phyloP scores from a whole-genome alignment of 2,797 vertebrate species.

The Nyctibius grandis region DNA sequence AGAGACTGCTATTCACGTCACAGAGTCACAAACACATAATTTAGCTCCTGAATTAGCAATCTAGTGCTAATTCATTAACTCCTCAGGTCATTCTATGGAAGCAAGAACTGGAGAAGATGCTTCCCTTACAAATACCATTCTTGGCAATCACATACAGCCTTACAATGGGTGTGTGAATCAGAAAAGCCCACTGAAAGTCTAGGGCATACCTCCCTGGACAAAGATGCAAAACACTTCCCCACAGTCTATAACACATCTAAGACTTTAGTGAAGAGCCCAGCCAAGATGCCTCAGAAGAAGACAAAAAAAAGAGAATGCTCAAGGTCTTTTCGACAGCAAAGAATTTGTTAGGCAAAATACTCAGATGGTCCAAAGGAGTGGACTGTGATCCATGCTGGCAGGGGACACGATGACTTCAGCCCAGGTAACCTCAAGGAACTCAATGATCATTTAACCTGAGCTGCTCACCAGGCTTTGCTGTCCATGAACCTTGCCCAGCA shows the following conservation, averaged over 20 bases:
- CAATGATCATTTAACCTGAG: neutral
- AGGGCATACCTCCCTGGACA: neutral
- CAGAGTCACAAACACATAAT: neutral
- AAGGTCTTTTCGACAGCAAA: neutral
- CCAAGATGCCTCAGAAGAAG: neutral
- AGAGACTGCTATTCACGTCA: fast-evolving
- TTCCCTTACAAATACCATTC: neutral
- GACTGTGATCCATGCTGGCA: fast-evolving
- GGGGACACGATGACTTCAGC: fast-evolving
- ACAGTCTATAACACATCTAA: neutral
- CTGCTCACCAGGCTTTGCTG: neutral
- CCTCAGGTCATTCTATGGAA: neutral
- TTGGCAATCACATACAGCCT: neutral
- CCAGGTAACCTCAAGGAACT: neutral
- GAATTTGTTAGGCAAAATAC: neutral
- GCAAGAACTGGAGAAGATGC: neutral
- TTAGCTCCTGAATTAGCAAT: neutral
- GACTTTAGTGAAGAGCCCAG: neutral
- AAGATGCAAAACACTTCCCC: neutral
- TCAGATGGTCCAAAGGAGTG: neutral
- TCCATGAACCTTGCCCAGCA: fast-evolving
- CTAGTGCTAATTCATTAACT: neutral
- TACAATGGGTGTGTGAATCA: fast-evolving
- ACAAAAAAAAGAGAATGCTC: neutral
- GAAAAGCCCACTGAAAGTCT: neutral